Evolutionary conservation across 2,888 invertebrate genomes (phyloP), one percentile per base, ranked within the genome.

Genomic region (Drosophila mulleri): DNA sequence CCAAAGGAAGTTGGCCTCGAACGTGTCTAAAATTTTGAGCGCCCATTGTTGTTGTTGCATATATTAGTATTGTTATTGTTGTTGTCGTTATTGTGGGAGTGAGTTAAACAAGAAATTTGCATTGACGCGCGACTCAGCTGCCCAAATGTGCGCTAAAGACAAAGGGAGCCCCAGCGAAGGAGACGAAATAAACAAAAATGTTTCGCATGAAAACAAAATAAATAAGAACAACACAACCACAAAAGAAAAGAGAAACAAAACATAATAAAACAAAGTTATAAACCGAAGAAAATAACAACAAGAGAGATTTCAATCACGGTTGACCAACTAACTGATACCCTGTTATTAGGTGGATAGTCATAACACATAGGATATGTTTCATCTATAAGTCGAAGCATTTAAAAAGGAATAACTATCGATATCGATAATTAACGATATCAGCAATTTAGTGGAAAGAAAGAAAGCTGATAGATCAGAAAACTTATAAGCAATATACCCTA

Each of bases 21-120:
- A 83, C 83, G 83, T 83, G 83, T 78, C 73, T 80, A 75, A 80
- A 88, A 88, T 83, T 67, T 73, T 76, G 82, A 83, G 68, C 75
- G 58, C 63, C 67, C 67, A 56, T 66, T 72, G 42, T 45, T 58
- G 42, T 54, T 52, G 26, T 41, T 58, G 32, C 42, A 42, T 42
- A 42, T 20, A 18, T 42, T 20, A 42, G 42, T 11, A 42, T 42
- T 42, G 18, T 44, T 59, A 42, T 42, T 42, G 18, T 53, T 63
- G 26, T 18, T 69, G 37, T 50, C 48, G 41, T 32, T 71, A 37
- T 53, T 42, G 42, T 29, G n/a, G 48, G 48, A 48, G 48, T 48
- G 45, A 18, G 18, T 12, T 42, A 11, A 58, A 58, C 35, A 56
- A 56, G 12, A 68, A 83, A 70, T 72, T 87, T 84, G 86, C 85